phyloP scores from a whole-genome alignment of 2,888 invertebrate species.

The Hydropsyche betteni region DNA sequence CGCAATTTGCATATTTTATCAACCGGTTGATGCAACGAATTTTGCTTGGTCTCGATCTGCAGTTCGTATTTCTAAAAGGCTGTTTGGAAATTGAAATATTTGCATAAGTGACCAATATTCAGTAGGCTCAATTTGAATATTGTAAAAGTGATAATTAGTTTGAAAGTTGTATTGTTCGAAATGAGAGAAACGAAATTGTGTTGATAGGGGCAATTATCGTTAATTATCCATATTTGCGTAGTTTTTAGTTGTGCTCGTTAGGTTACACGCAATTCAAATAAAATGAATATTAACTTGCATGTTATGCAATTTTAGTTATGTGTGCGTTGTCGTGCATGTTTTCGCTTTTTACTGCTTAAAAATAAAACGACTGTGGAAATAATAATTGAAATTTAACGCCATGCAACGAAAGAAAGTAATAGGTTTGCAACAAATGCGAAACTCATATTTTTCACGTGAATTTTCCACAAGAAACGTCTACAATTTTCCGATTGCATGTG shows the following conservation, averaged over 20 bases:
- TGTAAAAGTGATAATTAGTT: background rate
- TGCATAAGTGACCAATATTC: background rate
- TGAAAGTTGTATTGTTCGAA: no score
- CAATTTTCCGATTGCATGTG: conserved; percentile 7
- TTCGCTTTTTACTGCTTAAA: background rate
- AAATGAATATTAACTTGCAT: no score
- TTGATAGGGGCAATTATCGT: no score
- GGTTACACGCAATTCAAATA: no score
- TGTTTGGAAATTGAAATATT: background rate
- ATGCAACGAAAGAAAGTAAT: conserved; percentile 7
- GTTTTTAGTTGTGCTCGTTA: no score
- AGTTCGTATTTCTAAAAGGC: background rate
- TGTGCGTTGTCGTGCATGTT: background rate
- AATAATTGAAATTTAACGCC: conserved; percentile 21
- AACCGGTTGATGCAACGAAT: conserved; percentile 3
- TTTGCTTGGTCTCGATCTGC: background rate
- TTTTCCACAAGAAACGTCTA: background rate
- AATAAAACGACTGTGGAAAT: background rate
- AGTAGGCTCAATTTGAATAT: no score
- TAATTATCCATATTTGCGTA: no score
- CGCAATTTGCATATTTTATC: conserved; percentile 47
- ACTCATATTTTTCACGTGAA: conserved; percentile 1
- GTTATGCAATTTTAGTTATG: no score
- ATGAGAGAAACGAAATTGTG: no score
- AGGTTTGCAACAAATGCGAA: background rate